A percentile compares a stretch with the other conserved stretches of the same genome.
Evolutionary conservation across 2,797 vertebrate species (phyloP).

Genomic region (Coregonus sp.): DNA sequence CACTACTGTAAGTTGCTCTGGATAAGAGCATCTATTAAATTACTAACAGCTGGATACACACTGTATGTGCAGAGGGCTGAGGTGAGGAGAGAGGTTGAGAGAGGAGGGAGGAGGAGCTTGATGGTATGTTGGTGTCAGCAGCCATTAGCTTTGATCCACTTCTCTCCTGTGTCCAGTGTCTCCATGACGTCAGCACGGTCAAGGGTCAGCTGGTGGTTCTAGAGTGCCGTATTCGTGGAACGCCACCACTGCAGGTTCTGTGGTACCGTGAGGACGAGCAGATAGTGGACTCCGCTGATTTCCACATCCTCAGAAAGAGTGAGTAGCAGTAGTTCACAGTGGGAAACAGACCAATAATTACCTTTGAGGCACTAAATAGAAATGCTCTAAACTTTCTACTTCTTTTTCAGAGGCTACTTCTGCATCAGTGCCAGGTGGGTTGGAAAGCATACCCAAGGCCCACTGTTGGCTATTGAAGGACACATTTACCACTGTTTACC

Average conservation of each 20-base stretch:
- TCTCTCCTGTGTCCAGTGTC: constrained; percentile 64
- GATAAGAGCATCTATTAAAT: no score
- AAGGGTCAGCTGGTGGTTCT: constrained; percentile 84
- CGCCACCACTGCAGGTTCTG: constrained; percentile 78
- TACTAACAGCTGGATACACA: no score
- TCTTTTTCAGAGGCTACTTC: constrained; percentile 81
- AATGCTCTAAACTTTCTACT: background rate
- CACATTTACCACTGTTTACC: background rate
- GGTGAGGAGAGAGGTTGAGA: background rate
- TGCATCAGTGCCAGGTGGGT: constrained; percentile 83
- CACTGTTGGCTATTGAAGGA: background rate
- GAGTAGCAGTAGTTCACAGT: constrained; percentile 34
- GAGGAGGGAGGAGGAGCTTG: background rate
- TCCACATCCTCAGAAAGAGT: constrained; percentile 87
- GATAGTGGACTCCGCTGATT: constrained; percentile 84
- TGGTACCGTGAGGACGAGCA: constrained; percentile 84
- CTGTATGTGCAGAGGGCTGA: background rate
- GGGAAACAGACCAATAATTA: background rate
- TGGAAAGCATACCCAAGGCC: background rate
- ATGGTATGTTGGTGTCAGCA: background rate
- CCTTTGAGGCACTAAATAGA: background rate
- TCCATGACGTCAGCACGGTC: constrained; percentile 80
- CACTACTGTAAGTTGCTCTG: no score
- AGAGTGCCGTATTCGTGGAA: constrained; percentile 82
- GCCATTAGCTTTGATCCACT: background rate